Evolutionary conservation across 2,888 invertebrate species (phyloP).

Genomic region (Xestia xanthographa): DNA sequence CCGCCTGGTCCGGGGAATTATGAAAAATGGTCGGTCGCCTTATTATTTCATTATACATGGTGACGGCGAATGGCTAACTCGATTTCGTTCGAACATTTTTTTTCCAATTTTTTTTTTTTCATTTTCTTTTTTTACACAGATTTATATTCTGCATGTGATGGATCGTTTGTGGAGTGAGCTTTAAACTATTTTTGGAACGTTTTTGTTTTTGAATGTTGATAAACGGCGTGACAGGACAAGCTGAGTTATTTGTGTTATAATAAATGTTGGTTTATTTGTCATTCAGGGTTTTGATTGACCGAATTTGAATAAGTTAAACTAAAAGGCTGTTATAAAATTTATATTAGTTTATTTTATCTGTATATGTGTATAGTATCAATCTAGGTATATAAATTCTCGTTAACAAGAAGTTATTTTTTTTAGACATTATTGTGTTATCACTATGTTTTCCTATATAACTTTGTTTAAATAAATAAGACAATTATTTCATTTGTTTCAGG

Average conservation of each 20-base stretch:
- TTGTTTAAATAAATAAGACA: no score
- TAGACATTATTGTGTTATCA: no score
- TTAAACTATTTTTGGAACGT: slow-evolving; percentile 42
- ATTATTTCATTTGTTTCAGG: background rate
- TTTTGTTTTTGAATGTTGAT: slow-evolving; percentile 47
- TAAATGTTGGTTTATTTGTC: slow-evolving; percentile 8
- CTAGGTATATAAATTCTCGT: no score
- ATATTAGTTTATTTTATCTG: no score
- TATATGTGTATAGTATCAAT: no score
- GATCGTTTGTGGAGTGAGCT: slow-evolving; percentile 51
- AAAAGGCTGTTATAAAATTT: background rate
- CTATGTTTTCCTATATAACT: no score
- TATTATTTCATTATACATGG: slow-evolving; percentile 70
- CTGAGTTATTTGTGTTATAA: slow-evolving; percentile 24
- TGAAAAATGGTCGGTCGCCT: slow-evolving; percentile 81
- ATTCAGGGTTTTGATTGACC: slow-evolving; percentile 22
- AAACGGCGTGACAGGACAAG: slow-evolving; percentile 33
- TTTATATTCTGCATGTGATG: slow-evolving; percentile 61
- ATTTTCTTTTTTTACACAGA: slow-evolving; percentile 46
- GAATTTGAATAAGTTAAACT: background rate
- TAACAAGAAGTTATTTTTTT: no score
- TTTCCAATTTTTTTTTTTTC: slow-evolving; percentile 39
- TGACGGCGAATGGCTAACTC: slow-evolving; percentile 62
- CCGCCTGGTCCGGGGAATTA: slow-evolving; percentile 78
- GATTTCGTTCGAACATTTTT: slow-evolving; percentile 60